phyloP scores from a whole-genome alignment of 2,113 vertebrate genomes.

The Dissostichus mawsoni region DNA sequence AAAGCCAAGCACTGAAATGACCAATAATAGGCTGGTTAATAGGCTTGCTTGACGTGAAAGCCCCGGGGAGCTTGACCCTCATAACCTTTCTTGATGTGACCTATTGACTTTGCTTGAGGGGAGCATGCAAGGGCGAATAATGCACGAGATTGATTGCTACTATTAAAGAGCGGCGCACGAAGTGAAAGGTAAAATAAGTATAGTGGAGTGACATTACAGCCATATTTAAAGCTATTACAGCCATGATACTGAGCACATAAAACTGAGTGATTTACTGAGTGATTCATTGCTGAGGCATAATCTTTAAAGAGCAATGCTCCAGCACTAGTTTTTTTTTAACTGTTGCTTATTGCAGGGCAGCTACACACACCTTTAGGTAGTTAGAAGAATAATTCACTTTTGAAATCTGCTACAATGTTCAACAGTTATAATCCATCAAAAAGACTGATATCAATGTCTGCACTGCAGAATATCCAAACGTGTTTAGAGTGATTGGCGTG shows the following conservation, averaged over 20 bases:
- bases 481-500: neutral
- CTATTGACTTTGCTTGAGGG: constrained; percentile 36
- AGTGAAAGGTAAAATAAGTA: constrained; percentile 19
- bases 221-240: constrained; percentile 29
- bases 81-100: constrained; percentile 27
- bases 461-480: neutral
- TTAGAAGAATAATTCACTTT: constrained; percentile 18
- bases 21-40: constrained; percentile 36
- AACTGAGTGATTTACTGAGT: constrained; percentile 24
- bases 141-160: constrained; percentile 10
- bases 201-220: constrained; percentile 15
- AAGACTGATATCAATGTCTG: neutral
- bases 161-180: constrained; percentile 22
- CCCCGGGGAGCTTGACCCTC: constrained; percentile 42
- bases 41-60: constrained; percentile 32
- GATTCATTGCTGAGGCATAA: constrained; percentile 47
- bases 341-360: constrained; percentile 12
- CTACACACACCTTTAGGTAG: neutral
- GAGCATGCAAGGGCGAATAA: constrained; percentile 4
- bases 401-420: neutral
- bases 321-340: constrained; percentile 10
- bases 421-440: constrained; percentile 20
- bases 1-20: constrained; percentile 29
- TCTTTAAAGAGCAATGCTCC: constrained; percentile 34
- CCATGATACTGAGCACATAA: constrained; percentile 15